Percentiles rank a stretch among this genome's conserved stretches.
These are phyloP conservation scores for Ephestia elutella DNA, from an alignment of 1,140 invertebrate genomes.

Conservation along the genomic window DNA sequence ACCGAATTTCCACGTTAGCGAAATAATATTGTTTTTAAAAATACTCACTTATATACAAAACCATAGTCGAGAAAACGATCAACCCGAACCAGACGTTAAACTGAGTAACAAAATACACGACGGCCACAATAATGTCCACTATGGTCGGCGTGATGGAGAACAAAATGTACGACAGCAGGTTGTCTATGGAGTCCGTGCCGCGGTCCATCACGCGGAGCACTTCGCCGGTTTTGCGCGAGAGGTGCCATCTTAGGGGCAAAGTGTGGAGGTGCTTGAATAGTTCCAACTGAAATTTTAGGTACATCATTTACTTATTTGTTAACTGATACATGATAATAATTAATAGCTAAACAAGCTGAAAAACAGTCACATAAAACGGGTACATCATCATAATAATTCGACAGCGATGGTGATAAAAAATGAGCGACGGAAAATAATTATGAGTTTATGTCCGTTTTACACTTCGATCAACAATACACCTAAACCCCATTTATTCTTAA, in stretches of 20 bases:
- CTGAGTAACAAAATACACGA: slow-evolving; percentile 88
- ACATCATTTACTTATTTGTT: no score
- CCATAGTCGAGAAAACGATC: slow-evolving; percentile 95
- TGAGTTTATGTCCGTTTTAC: no score
- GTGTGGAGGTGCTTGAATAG: slow-evolving; percentile 91
- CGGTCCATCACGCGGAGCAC: slow-evolving; percentile 95
- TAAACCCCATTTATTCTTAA: no score
- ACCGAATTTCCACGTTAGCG: not conserved
- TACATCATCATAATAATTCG: no score
- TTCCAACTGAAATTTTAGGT: slow-evolving; percentile 75
- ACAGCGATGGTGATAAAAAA: no score
- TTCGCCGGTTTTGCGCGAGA: slow-evolving; percentile 95
- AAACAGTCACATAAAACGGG: no score
- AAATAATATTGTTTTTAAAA: not conserved
- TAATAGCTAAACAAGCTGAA: no score
- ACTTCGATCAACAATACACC: no score
- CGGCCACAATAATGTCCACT: slow-evolving; percentile 93
- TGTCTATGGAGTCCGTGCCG: slow-evolving; percentile 96
- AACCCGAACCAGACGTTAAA: slow-evolving; percentile 97
- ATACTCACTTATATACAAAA: slow-evolving; percentile 90
- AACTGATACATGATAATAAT: slow-evolving; percentile 16
- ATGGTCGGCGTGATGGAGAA: slow-evolving; percentile 94
- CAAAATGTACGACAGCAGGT: slow-evolving; percentile 90
- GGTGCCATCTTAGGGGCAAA: slow-evolving; percentile 91
- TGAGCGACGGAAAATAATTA: no score